phyloP scores from a whole-genome alignment of 2,113 vertebrate genomes.

The Pteronura brasiliensis region DNA sequence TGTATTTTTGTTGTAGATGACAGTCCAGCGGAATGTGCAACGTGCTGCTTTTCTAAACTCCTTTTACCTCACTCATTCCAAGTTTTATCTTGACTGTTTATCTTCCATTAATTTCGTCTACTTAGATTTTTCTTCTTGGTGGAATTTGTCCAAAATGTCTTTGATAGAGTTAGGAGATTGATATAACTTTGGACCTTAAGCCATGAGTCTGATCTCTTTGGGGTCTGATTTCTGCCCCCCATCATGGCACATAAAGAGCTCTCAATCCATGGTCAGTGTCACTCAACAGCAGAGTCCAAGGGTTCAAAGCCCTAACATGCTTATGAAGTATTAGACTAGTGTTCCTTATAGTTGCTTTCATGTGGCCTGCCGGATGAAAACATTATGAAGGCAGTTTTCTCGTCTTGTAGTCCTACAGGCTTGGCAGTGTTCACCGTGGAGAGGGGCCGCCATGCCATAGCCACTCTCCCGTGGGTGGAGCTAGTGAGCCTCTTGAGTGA shows the following conservation, averaged over 20 bases:
- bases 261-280: neutral
- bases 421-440: neutral
- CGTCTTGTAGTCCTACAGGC: neutral
- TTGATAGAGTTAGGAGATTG: neutral
- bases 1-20: neutral
- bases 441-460: neutral
- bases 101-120: neutral
- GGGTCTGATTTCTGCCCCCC: neutral
- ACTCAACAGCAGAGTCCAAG: neutral
- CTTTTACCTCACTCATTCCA: neutral
- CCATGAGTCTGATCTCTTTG: neutral
- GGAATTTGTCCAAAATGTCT: constrained; percentile 14
- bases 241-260: neutral
- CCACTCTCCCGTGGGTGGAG: neutral
- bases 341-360: neutral
- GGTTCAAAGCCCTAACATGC: neutral
- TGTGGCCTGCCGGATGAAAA: neutral
- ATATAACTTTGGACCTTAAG: neutral
- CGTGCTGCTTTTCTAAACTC: neutral
- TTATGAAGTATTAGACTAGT: neutral
- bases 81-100: neutral
- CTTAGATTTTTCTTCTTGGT: neutral
- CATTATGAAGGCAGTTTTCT: neutral
- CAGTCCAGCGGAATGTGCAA: neutral
- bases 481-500: neutral